Conservation (phyloP, 1,140 invertebrate genomes). For the Nilaparvata lugens region DNA sequence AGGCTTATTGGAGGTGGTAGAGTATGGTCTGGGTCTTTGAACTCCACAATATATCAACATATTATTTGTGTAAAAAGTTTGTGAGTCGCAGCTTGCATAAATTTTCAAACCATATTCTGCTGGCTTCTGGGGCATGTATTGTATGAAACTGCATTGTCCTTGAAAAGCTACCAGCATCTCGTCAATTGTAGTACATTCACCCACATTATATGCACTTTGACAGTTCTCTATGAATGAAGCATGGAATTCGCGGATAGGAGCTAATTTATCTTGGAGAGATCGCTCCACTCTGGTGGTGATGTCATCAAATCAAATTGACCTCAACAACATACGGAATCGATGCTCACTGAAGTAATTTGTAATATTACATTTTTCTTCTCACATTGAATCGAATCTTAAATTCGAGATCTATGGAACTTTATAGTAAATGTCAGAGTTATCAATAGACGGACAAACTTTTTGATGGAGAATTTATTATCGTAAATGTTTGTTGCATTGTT, state of each 20-base stretch:
- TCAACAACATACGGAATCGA: background rate
- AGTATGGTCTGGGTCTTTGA: constrained; percentile 31
- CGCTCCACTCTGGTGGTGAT: background rate
- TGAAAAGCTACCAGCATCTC: background rate
- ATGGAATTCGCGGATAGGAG: background rate
- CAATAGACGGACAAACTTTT: too few species aligned
- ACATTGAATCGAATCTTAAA: too few species aligned
- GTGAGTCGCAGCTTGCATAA: background rate
- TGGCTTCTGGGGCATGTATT: background rate
- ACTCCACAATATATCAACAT: constrained; percentile 28
- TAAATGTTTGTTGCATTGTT: too few species aligned
- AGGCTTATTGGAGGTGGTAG: background rate
- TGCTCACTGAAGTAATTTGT: background rate
- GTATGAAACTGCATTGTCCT: background rate
- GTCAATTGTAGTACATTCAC: background rate
- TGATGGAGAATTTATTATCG: too few species aligned
- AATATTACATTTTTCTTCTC: too few species aligned
- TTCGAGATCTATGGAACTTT: too few species aligned
- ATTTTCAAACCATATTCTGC: background rate
- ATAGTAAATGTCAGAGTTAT: too few species aligned
- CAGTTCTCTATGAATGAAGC: background rate
- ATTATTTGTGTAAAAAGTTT: constrained; percentile 29
- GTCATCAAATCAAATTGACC: background rate
- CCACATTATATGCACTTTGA: background rate
- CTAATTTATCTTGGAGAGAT: background rate